Base-by-base conservation (phyloP, 1,140 invertebrate genomes). In the Drosophila aff. region DNA sequence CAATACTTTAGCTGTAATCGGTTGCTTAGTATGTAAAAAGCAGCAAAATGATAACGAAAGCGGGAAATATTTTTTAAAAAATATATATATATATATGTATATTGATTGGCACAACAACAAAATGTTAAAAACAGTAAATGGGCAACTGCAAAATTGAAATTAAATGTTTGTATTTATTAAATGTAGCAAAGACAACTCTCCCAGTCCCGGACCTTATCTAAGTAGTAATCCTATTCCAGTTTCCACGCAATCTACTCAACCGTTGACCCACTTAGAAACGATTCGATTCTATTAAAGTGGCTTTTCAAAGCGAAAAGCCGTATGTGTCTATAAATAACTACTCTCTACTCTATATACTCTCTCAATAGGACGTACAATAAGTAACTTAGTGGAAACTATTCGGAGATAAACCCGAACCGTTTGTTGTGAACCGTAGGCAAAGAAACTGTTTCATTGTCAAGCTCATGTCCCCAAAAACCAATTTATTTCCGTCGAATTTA, bases 21-120 rank as follows among this genome's bases (percentile, higher is more conserved):
- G 58, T 71, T 46, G 59, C 43, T 47, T 75, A 79, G 69, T 60
- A 60, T 80, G 44, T 78, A 50, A 67, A 60, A 16, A 46, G 16
- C 46, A 60, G 31, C 44, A 68, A 66, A 73, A 40, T 46, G 33
- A 64, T 61, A 46, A 69, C 57, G 26, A 69, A 60, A 67, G 38
- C 21, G 46, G 75, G 47, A 47, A 81, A 74, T 87, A 83, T 81
- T 87, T 87, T 83, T 77, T 69, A 89, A 89, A 87, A 83, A 83
- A 57, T 40, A n/a, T 33, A 83, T 81, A 81, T 81, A 85, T 28
- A 55, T 23, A 23, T 40, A 57, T 40, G 6, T 40, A 55, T 40
- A n/a, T 33, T 33, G 53, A 84, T 77, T 83, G 61, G 79, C 79
- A 86, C 66, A 73, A 76, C 60, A 41, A 28, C 4, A 69, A 61